Evolutionary conservation across 2,888 invertebrate species (phyloP), one percentile per base, ranked within the genome.

Genomic region (Acholoe squamosa): DNA sequence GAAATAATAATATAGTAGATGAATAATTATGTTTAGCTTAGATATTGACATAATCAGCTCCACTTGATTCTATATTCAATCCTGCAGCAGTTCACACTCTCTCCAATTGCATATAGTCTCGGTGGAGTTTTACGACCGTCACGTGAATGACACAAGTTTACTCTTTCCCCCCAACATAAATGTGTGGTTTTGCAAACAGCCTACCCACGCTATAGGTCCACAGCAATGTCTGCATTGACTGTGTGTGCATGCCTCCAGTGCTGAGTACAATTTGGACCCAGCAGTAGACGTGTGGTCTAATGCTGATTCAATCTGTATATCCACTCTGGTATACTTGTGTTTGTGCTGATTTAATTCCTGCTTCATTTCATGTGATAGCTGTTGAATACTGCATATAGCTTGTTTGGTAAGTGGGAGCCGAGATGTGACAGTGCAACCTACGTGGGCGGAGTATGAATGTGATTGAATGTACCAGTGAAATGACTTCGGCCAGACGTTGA

Each of bases 281-380:
- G 61, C 22, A 61, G 61, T 61, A 61, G n/a, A 61, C 1, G 61
- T n/a, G 61, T 61, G n/a, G 61, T n/a, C 61, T 61, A n/a, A 3
- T n/a, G 22, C 61, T 61, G 61, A 61, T 61, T 61, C 14, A 61
- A 61, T 61, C n/a, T 3, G 22, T 43, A 43, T 43, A 43, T 10
- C 43, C 61, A 61, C 61, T 61, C 61, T 3, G 12, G 61, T 61
- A 61, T 61, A 61, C 61, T 43, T 61, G 61, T n/a, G 19, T 61
- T 61, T 19, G 61, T n/a, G 7, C 19, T 76, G 76, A 76, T 76
- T 76, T 76, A 28, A 76, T 76, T 16, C 76, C 31, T 25, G 76
- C 16, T 25, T 76, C 76, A 76, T 76, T 76, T 31, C 25, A 1
- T 31, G 76, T 28, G 14, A 7, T 76, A 25, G 14, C n/a, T 25